Percentiles rank a stretch among this genome's conserved stretches.
These are phyloP conservation scores for Drosophila repletoides DNA, from an alignment of 1,140 invertebrate genomes.

Conservation along the genomic window DNA sequence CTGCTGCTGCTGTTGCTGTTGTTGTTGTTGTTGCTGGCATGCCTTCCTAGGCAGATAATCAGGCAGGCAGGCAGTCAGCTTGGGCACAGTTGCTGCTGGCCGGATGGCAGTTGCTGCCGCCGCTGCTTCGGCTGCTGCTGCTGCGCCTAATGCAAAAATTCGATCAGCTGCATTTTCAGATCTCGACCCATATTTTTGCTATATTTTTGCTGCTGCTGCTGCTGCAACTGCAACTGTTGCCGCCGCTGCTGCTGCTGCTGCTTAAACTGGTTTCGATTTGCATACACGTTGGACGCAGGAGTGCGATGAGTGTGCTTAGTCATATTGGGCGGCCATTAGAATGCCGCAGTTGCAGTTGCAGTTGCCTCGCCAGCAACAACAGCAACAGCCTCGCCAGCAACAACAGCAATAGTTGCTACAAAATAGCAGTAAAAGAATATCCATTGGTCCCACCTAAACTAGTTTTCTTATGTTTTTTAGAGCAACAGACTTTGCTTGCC, in stretches of 20 bases:
- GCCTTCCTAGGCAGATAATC: conserved; percentile 79
- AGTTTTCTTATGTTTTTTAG: conserved; percentile 72
- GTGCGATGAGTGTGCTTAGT: conserved; percentile 82
- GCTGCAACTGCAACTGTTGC: too few species aligned
- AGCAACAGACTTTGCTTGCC: conserved; percentile 56
- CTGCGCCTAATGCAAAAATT: conserved; percentile 82
- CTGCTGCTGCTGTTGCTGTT: background rate
- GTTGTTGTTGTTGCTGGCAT: conserved; percentile 47
- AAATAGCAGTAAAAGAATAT: conserved; percentile 80
- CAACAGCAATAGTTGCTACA: conserved; percentile 54
- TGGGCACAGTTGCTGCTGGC: conserved; percentile 57
- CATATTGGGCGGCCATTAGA: conserved; percentile 82
- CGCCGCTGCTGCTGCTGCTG: conserved; percentile 32
- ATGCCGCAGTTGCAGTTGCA: conserved; percentile 50
- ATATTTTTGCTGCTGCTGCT: conserved; percentile 52
- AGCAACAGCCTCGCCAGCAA: conserved; percentile 26
- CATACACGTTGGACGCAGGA: conserved; percentile 78
- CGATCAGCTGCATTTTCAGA: conserved; percentile 81
- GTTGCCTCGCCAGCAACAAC: conserved; percentile 51
- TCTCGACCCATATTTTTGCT: conserved; percentile 81
- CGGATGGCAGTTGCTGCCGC: conserved; percentile 64
- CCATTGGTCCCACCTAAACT: conserved; percentile 82
- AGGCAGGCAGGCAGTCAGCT: conserved; percentile 54
- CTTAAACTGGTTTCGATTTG: conserved; percentile 81
- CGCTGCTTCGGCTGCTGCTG: conserved; percentile 48